Evolutionary conservation across 2,888 invertebrate species (phyloP), one percentile per base, ranked within the genome.

Genomic region (Drosophila prostipennis): DNA sequence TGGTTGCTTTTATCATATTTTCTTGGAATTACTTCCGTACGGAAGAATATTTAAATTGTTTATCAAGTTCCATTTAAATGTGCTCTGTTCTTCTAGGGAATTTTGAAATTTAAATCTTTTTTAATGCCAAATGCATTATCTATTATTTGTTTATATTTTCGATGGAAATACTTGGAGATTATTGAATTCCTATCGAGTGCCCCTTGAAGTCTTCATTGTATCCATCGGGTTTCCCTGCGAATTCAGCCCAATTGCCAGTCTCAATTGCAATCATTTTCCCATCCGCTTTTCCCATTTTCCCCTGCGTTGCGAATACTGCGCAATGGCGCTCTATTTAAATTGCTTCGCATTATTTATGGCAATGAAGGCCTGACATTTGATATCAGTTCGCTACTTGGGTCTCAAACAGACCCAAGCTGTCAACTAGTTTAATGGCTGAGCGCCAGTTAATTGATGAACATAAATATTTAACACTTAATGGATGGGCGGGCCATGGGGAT

Each of bases 291-390:
- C 37, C 39, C 7, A 52, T 40, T 52, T 37, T n/a, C 19, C 57
- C 42, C 11, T 46, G 32, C 32, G 40, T 34, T 3, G 14, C 29
- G 26, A n/a, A 7, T 4, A 58, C 51, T 58, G 52, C 57, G 40
- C 57, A 51, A 11, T 58, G 51, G 4, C 52, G 37, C 34, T 8
- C 26, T 6, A 36, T 42, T 58, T 58, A 36, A 58, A 58, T 53
- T n/a, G 53, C 52, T 53, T 58, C 53, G 42, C 42, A 58, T 58
- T 42, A 58, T 58, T 58, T 14, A 58, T 58, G 53, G 14, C 29
- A 29, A 29, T 29, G 23, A 34, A n/a, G 11, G 39, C 8, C 13
- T 14, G 53, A 23, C 34, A 53, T 14, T 58, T 58, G 40, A 53
- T 53, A 34, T 42, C 53, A 58, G 14, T 42, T 42, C 10, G 53